Evolutionary conservation across 2,113 vertebrate genomes (phyloP), one percentile per base, ranked within the genome.

Genomic region (Ictidomys tridecemlineatus): DNA sequence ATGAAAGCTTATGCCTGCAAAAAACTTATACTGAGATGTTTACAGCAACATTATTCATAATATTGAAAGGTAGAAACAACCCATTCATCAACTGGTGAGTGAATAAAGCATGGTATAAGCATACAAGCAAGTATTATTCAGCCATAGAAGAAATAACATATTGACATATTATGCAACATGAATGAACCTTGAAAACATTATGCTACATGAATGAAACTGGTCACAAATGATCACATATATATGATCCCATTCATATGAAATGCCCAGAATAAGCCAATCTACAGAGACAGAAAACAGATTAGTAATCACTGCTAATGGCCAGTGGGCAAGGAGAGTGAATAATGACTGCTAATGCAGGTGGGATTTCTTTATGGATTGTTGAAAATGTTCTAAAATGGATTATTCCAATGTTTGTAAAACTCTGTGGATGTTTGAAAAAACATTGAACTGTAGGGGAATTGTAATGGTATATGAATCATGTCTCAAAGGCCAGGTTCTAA

Each of bases 301-400:
- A 16, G 30, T 56, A 30, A 28, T 78, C 16, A 8, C 63, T 78
- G 17, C 78, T 58, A 85, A 78, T 6, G 0, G 18, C 63, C 53
- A 9, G 73, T 51, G 10, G 53, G 4, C 5, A 79, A 42, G 5
- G 45, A 14, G 58, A 72, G 34, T 93, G 61, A 17, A 53, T 69
- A 88, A 48, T 30, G n/a, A 74, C 67, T 82, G 24, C 16, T n/a
- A 85, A 90, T 45, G 24, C 16, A 8, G 77, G 45, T 78, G 61
- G 61, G 39, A 77, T 61, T 76, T 79, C 86, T 69, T 89, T 84
- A 45, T 84, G 20, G 26, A 39, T 34, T 77, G 34, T 48, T 63
- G 14, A 70, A 89, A 93, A 58, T 89, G 14, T 32, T 88, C 37
- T 82, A 88, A 95, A 92, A 83, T 67, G 51, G 39, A 45, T 89